Evolutionary conservation across 2,888 invertebrate genomes (phyloP).

Genomic region (Melangyna quadrimaculata): DNA sequence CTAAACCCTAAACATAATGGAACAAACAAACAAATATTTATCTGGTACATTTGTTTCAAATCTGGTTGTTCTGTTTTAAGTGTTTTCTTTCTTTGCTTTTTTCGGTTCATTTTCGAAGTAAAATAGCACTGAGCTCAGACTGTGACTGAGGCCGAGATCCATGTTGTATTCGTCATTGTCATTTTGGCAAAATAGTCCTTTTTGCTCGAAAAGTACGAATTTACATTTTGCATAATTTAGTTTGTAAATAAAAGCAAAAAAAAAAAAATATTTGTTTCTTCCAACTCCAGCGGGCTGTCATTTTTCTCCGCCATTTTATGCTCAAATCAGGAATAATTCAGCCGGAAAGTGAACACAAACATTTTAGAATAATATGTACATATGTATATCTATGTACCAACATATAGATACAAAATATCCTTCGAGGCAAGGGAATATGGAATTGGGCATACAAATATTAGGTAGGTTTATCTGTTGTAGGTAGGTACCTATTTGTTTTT

Average conservation of each 20-base stretch:
- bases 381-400: not conserved
- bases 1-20: not conserved
- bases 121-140: not conserved
- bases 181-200: constrained; percentile 48
- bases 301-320: constrained; percentile 55
- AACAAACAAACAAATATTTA: constrained; percentile 41
- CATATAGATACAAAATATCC: not conserved
- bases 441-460: not conserved
- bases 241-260: constrained; percentile 8
- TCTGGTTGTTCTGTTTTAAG: constrained; percentile 50
- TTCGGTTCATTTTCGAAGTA: not conserved
- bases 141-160: not conserved
- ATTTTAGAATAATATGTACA: not conserved
- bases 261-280: not conserved
- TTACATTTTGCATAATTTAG: constrained; percentile 67
- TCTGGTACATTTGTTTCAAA: constrained; percentile 46
- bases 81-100: not conserved
- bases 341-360: constrained; percentile 1
- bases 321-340: constrained; percentile 33
- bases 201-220: constrained; percentile 32
- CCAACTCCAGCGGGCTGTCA: constrained; percentile 25
- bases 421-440: not conserved
- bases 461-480: not conserved
- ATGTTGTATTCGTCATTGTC: constrained; percentile 38
- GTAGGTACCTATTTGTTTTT: too few species aligned